Evolutionary conservation across 2,797 vertebrate species (phyloP).

Genomic region (Myotis findleyi): DNA sequence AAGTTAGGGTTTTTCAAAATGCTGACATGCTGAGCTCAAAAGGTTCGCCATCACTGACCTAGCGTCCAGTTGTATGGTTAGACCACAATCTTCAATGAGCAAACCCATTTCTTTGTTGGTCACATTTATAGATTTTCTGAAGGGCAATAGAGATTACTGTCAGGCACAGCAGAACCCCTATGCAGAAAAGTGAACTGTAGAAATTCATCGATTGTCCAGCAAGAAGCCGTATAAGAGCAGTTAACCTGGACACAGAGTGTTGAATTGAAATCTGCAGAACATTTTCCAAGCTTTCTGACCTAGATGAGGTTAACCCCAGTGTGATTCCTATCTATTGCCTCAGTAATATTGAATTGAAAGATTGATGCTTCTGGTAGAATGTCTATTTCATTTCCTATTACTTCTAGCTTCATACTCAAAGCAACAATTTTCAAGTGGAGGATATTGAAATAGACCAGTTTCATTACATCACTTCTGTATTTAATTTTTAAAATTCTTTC

Average conservation of each 20-base stretch:
- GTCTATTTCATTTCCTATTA: neutral
- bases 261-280: conserved; percentile 23
- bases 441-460: neutral
- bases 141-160: neutral
- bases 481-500: neutral
- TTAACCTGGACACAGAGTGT: neutral
- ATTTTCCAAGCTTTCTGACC: neutral
- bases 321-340: neutral
- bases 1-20: too few species aligned
- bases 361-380: neutral
- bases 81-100: conserved; percentile 96
- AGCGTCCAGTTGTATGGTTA: conserved; percentile 93
- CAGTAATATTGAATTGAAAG: neutral
- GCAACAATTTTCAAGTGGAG: neutral
- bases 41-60: too few species aligned
- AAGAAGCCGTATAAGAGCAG: neutral
- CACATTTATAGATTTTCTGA: neutral
- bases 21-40: too few species aligned
- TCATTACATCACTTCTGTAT: neutral
- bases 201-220: neutral
- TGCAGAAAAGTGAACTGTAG: neutral
- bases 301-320: too few species aligned
- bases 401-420: neutral
- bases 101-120: conserved; percentile 91
- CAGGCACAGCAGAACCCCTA: neutral